A percentile compares a stretch with the other conserved stretches of the same genome.
Evolutionary conservation across 2,888 invertebrate genomes (phyloP).

Genomic region (Scaptomyza reducta): DNA sequence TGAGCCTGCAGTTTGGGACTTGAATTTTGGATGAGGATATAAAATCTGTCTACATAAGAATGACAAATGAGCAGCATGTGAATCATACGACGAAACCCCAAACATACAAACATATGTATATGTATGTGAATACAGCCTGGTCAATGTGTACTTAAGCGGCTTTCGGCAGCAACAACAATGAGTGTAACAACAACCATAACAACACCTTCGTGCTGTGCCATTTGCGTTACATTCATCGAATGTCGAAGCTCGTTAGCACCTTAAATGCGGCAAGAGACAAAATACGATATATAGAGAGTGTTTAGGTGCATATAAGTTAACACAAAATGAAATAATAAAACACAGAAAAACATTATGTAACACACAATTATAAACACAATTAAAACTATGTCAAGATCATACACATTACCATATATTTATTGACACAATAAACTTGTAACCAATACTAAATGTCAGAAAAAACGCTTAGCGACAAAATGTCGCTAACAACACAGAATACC

Average conservation of each 20-base stretch:
- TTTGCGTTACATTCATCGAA: slow-evolving; percentile 49
- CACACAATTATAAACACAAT: no score
- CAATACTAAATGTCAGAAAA: no score
- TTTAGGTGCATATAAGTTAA: no score
- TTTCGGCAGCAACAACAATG: slow-evolving; percentile 30
- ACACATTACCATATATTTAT: no score
- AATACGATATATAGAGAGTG: no score
- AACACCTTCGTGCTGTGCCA: slow-evolving; percentile 34
- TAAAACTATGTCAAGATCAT: no score
- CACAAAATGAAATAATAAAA: no score
- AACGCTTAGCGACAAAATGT: no score
- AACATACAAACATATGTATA: neutral
- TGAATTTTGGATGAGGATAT: slow-evolving; percentile 21
- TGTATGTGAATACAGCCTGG: neutral
- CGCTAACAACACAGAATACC: no score
- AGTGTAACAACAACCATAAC: slow-evolving; percentile 7
- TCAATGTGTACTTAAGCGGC: slow-evolving; percentile 43
- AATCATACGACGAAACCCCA: slow-evolving; percentile 21
- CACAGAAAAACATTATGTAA: no score
- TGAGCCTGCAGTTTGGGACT: slow-evolving; percentile 5
- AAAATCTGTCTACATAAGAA: slow-evolving; percentile 12
- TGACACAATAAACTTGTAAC: no score
- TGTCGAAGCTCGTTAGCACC: slow-evolving; percentile 66
- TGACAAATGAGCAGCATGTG: slow-evolving; percentile 42
- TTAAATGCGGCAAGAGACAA: slow-evolving; percentile 15